Evolutionary conservation across 2,113 vertebrate genomes (phyloP).

Genomic region (Triplophysa siluroides): DNA sequence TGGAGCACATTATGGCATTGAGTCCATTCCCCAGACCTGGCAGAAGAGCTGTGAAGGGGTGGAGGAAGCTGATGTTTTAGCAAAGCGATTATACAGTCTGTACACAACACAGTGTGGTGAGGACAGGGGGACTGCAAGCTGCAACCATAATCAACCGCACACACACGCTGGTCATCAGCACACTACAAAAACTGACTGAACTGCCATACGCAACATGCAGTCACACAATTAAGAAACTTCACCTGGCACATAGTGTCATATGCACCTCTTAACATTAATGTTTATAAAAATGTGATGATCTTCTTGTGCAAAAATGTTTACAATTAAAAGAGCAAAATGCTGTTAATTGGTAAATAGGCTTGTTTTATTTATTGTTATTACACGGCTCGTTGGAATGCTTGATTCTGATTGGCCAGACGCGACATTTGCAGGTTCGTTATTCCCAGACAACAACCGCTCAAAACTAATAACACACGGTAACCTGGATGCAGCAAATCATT

Average conservation of each 20-base stretch:
- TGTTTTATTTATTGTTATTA: background rate
- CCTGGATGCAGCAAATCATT: too few species aligned
- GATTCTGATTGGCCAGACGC: too few species aligned
- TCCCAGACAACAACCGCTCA: too few species aligned
- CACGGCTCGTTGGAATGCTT: too few species aligned
- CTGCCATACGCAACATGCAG: slow-evolving; percentile 8
- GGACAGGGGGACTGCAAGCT: slow-evolving; percentile 33
- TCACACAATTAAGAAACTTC: slow-evolving; percentile 3
- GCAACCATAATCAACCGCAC: slow-evolving; percentile 7
- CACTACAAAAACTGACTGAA: slow-evolving; percentile 44
- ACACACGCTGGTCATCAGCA: slow-evolving; percentile 21
- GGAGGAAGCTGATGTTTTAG: slow-evolving; percentile 82
- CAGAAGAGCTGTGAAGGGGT: slow-evolving; percentile 88
- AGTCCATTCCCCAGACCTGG: slow-evolving; percentile 84
- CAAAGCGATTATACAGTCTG: slow-evolving; percentile 79
- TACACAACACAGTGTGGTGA: slow-evolving; percentile 67
- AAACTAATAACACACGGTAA: too few species aligned
- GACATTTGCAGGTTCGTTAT: too few species aligned
- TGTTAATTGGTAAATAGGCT: background rate
- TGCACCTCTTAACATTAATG: background rate
- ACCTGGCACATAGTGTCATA: slow-evolving; percentile 16
- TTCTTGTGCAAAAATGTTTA: slow-evolving; percentile 46
- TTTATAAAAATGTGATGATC: slow-evolving; percentile 23
- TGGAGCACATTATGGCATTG: slow-evolving; percentile 91
- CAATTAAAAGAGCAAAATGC: slow-evolving; percentile 41